phyloP scores from a whole-genome alignment of 2,113 vertebrate species.

The Amia ocellicauda region DNA sequence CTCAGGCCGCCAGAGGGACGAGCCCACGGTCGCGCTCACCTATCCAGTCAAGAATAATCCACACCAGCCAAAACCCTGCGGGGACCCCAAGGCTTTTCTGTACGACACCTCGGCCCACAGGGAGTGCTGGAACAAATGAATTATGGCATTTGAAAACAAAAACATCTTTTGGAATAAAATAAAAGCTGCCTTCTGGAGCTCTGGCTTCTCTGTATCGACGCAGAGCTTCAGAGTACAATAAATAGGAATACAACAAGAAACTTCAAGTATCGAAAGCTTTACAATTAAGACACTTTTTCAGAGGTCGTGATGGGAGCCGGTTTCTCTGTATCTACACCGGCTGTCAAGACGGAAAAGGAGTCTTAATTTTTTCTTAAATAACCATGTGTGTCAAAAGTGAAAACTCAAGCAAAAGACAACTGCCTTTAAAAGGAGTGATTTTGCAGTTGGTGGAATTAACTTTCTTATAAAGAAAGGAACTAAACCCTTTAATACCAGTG shows the following conservation, averaged over 20 bases:
- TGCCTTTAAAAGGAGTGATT: conserved; percentile 46
- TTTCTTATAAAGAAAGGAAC: conserved; percentile 58
- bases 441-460: conserved; percentile 64
- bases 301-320: conserved; percentile 63
- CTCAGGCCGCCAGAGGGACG: conserved; percentile 32
- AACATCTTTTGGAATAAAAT: too few species aligned
- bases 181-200: conserved; percentile 79
- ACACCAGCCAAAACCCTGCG: conserved; percentile 64
- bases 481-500: conserved; percentile 62
- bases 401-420: conserved; percentile 47
- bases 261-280: conserved; percentile 71
- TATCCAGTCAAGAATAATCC: conserved; percentile 39
- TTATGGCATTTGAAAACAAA: conserved; percentile 57
- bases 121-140: conserved; percentile 60
- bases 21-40: conserved; percentile 43
- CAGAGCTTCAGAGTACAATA: conserved; percentile 80
- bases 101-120: conserved; percentile 78
- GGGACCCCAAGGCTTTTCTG: conserved; percentile 80
- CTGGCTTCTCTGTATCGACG: conserved; percentile 89
- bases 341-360: conserved; percentile 58
- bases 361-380: conserved; percentile 35
- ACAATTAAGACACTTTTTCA: conserved; percentile 49
- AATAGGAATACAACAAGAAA: conserved; percentile 77
- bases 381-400: conserved; percentile 59
- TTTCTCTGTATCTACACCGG: conserved; percentile 86